Conservation (phyloP, 2,797 vertebrate species). For the Dryobates pubescens region DNA sequence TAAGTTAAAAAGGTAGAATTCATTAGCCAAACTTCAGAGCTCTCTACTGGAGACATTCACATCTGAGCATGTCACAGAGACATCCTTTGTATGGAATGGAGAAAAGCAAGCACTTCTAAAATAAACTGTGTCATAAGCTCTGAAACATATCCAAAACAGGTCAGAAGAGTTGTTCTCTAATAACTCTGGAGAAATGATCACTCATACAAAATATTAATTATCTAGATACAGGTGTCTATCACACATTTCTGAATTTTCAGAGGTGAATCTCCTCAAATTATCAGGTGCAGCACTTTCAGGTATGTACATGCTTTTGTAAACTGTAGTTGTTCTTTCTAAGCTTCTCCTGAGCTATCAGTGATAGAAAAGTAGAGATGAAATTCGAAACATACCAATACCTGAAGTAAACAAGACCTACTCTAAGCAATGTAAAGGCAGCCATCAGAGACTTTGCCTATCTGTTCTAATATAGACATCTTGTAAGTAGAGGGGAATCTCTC, state of each 20-base stretch:
- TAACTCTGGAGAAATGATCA: not conserved
- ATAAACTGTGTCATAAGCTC: not conserved
- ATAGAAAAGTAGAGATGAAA: not conserved
- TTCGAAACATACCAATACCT: not conserved
- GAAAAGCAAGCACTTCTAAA: not conserved
- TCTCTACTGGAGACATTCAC: not conserved
- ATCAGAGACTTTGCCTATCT: not conserved
- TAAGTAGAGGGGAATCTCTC: not conserved
- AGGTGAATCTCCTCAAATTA: not conserved
- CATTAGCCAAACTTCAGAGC: slow-evolving; percentile 18
- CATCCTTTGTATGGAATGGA: not conserved
- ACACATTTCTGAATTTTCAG: not conserved
- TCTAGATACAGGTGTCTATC: not conserved
- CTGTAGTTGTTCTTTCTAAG: not conserved
- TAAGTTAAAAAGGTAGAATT: not conserved
- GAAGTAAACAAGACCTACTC: not conserved
- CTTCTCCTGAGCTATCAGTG: not conserved
- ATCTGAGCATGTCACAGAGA: not conserved
- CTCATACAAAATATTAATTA: not conserved
- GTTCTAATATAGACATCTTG: not conserved
- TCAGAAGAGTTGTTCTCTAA: not conserved
- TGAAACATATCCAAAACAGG: not conserved
- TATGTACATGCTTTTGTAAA: not conserved
- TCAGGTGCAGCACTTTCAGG: not conserved
- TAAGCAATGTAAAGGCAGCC: not conserved